These are phyloP conservation scores for Heliocidaris erythrogramma DNA, from an alignment of 35 echinoderm and acorn worm species.

Conservation along the genomic window DNA sequence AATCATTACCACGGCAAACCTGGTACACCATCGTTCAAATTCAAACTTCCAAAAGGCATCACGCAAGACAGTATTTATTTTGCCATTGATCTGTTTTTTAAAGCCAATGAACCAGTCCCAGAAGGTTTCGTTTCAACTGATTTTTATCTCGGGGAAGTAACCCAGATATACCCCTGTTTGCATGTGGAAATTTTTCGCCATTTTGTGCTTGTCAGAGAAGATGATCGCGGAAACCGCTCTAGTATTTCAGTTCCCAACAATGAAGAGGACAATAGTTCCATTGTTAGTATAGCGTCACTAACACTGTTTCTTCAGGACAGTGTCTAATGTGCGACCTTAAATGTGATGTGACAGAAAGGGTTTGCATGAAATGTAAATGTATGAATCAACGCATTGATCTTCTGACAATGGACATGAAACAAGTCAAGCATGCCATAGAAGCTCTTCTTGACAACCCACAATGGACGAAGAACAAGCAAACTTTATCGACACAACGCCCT, in stretches of 20 bases:
- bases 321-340: background rate
- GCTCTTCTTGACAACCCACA: background rate
- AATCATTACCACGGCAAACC: background rate
- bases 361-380: conserved; percentile 25
- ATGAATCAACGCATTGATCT: background rate
- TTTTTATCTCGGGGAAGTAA: background rate
- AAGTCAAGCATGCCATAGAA: background rate
- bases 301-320: background rate
- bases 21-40: background rate
- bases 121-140: background rate
- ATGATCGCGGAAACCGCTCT: background rate
- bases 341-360: background rate
- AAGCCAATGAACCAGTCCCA: background rate
- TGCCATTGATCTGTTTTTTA: background rate
- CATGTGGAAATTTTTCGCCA: background rate
- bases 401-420: background rate
- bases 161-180: background rate
- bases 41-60: background rate
- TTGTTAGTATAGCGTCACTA: background rate
- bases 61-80: background rate
- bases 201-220: background rate
- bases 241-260: background rate
- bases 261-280: too few relatives aligned
- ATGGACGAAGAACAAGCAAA: too few relatives aligned
- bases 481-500: too few relatives aligned